phyloP scores from a whole-genome alignment of 1,140 invertebrate species.

The Wasmannia auropunctata region DNA sequence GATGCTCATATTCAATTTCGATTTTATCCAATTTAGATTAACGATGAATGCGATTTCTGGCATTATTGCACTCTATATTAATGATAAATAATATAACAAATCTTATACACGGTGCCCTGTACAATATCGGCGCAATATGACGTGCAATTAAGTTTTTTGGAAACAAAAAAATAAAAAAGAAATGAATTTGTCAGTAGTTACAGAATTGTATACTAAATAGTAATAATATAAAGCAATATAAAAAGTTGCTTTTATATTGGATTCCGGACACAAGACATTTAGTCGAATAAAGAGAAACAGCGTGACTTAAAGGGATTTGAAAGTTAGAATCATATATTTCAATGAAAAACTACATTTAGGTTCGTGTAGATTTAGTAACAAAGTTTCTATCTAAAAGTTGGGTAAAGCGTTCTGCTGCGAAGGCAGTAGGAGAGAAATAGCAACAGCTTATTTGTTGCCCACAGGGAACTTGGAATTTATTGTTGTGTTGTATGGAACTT shows the following conservation, averaged over 20 bases:
- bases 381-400: constrained; percentile 28
- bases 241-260: neutral
- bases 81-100: neutral
- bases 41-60: neutral
- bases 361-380: neutral
- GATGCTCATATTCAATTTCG: neutral
- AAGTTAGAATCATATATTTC: constrained; percentile 1
- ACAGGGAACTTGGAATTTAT: constrained; percentile 1
- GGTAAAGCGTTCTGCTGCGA: neutral
- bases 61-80: neutral
- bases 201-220: neutral
- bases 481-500: neutral
- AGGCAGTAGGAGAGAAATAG: neutral
- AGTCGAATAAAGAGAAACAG: neutral
- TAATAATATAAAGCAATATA: neutral
- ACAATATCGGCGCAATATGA: neutral
- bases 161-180: neutral
- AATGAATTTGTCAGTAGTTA: neutral
- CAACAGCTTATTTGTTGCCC: constrained; percentile 28
- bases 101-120: no score
- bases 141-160: neutral
- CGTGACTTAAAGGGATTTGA: neutral
- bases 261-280: neutral
- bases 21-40: constrained; percentile 2
- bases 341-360: neutral